Evolutionary conservation across 2,888 invertebrate species (phyloP).

Genomic region (Hypolimnas misippus): DNA sequence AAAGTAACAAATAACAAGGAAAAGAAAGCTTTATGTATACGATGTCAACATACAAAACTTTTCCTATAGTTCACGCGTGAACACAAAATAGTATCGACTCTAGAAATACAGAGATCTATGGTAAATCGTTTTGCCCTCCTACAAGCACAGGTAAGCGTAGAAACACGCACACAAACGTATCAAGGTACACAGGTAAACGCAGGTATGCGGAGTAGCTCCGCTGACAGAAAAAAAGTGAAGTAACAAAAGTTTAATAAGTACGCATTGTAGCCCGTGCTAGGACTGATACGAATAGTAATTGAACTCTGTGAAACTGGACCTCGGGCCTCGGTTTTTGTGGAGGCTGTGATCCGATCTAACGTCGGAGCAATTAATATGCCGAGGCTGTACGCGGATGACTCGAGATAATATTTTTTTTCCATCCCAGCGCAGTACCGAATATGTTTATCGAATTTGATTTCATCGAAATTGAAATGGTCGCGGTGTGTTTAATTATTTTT

Average conservation of each 20-base stretch:
- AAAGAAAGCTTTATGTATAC: too few species aligned
- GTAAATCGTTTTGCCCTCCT: slow-evolving; percentile 56
- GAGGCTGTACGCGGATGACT: slow-evolving; percentile 5
- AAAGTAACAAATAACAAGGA: too few species aligned
- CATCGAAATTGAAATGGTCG: too few species aligned
- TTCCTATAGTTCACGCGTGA: not conserved
- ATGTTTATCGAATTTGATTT: slow-evolving; percentile 7
- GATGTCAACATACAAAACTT: not conserved
- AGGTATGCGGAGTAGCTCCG: slow-evolving; percentile 66
- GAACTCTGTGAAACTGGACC: slow-evolving; percentile 49
- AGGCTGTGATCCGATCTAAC: slow-evolving; percentile 42
- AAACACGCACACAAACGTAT: slow-evolving; percentile 15
- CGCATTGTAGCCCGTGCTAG: slow-evolving; percentile 59
- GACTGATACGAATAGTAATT: slow-evolving; percentile 52
- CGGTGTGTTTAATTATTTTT: slow-evolving; percentile 17
- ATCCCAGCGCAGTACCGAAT: slow-evolving; percentile 2
- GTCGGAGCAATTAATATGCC: slow-evolving; percentile 42
- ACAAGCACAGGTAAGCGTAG: slow-evolving; percentile 70
- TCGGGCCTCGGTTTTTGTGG: slow-evolving; percentile 44
- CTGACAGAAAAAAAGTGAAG: slow-evolving; percentile 60
- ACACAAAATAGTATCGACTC: slow-evolving; percentile 47
- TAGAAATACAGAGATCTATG: slow-evolving; percentile 52
- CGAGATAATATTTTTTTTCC: slow-evolving; percentile 5
- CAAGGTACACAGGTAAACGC: slow-evolving; percentile 52
- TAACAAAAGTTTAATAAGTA: slow-evolving; percentile 76